Evolutionary conservation across 2,888 invertebrate species (phyloP), one percentile per base, ranked within the genome.

Genomic region (Clusia tigrina): DNA sequence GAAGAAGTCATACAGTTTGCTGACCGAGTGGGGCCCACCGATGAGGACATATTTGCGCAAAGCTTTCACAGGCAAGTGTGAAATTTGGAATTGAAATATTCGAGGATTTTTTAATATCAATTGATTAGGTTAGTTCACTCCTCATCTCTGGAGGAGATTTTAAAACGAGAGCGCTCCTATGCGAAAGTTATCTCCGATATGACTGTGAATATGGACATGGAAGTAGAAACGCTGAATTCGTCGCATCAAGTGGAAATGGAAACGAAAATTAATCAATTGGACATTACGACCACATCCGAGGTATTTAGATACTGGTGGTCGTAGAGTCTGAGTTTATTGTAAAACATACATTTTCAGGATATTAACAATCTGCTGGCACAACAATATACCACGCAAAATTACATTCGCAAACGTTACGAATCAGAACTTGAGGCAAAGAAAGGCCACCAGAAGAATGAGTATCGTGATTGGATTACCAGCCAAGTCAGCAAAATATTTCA

Each of bases 241-340:
- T 91, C 92, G 58, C 95, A 95, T 86, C 91, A 91, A 46, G 88
- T 90, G 73, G 96, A 96, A 86, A 96, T 96, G 95, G 91, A 93
- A 71, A 86, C 89, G 46, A 93, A 94, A 58, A 89, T 96, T 52
- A 90, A 92, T 68, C 88, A 90, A 58, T 85, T 95, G 54, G 93
- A 94, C 77, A 81, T 88, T 46, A 89, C 89, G 5, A 91, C 90
- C 51, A 94, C 93, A 12, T 79, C 84, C 0, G 82, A 84, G 54
- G 72, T 71, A 63, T 37, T 12, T 22, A 48, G 48, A 24, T 22
- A 15, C 17, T 38, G 15, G 15, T 12, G 15, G 22, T 22, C 15
- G 32, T 25, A 54, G 20, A 54, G 24, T 54, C 26, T 20, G 17
- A 54, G 38, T 12, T 55, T 42, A 48, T 9, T 48, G 6, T 6